phyloP scores from a whole-genome alignment of 2,888 invertebrate species.

The Melieria omissa region DNA sequence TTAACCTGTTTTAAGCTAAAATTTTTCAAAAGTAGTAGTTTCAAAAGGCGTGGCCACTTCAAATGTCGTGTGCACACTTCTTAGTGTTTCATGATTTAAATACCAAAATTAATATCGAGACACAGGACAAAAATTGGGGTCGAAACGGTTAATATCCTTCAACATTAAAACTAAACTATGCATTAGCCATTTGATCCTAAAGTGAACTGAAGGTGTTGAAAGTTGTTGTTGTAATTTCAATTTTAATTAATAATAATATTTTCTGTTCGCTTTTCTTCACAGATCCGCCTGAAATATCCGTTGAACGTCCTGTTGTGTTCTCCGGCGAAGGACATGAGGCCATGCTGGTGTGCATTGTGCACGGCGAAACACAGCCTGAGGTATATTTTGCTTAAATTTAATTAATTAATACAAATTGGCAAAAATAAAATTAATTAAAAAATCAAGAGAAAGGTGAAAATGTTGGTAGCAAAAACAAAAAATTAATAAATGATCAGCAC shows the following conservation, averaged over 20 bases:
- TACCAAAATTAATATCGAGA: too few species aligned
- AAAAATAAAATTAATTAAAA: not conserved
- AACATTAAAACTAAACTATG: not conserved
- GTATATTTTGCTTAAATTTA: constrained; percentile 67
- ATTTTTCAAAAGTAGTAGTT: too few species aligned
- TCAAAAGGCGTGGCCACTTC: too few species aligned
- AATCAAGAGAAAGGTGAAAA: not conserved
- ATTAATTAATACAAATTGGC: constrained; percentile 44
- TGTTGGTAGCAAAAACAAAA: not conserved
- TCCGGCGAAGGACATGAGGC: constrained; percentile 76
- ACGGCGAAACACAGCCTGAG: constrained; percentile 75
- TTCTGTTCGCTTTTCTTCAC: constrained; percentile 30
- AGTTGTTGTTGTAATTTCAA: not conserved
- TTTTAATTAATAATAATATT: not conserved
- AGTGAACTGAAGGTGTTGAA: not conserved
- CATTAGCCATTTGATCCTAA: not conserved
- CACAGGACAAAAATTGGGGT: too few species aligned
- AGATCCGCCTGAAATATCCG: constrained; percentile 67
- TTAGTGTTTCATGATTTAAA: too few species aligned
- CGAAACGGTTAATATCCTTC: too few species aligned
- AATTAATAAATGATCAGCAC: constrained; percentile 18
- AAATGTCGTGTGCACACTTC: too few species aligned
- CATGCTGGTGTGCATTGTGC: constrained; percentile 76
- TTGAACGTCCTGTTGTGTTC: constrained; percentile 75
- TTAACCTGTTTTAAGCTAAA: too few species aligned